These are phyloP conservation scores for Ceratotherium simum DNA, from an alignment of 2,113 vertebrate species.

Conservation along the genomic window DNA sequence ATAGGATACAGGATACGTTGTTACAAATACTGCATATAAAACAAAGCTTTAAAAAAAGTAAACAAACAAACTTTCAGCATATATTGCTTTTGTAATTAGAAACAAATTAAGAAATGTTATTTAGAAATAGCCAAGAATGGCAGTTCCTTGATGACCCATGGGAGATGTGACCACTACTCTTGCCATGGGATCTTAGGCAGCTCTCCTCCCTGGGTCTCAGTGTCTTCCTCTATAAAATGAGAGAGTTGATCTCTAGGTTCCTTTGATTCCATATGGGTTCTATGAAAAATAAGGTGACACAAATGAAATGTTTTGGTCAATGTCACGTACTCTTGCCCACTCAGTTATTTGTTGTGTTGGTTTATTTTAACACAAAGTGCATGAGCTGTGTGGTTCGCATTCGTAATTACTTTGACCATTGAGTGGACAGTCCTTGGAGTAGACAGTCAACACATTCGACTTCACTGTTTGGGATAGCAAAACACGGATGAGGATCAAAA, in stretches of 20 bases:
- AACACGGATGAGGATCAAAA: constrained; percentile 30
- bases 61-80: not conserved
- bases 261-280: not conserved
- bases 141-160: not conserved
- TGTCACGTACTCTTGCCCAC: not conserved
- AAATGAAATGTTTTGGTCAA: not conserved
- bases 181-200: rapidly evolving
- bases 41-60: not conserved
- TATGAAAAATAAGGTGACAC: not conserved
- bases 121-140: not conserved
- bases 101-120: constrained; percentile 18
- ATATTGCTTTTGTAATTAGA: constrained; percentile 48
- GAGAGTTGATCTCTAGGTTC: not conserved
- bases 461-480: constrained; percentile 43
- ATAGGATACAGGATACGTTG: no score
- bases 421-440: not conserved
- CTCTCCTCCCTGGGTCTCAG: not conserved
- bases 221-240: not conserved
- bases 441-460: not conserved
- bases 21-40: not conserved
- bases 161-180: not conserved
- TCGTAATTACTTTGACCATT: not conserved
- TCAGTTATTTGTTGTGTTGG: not conserved
- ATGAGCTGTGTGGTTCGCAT: not conserved
- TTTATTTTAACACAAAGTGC: not conserved